Base-by-base conservation (phyloP, 2,797 vertebrate genomes). In the Onychomys arenicola region DNA sequence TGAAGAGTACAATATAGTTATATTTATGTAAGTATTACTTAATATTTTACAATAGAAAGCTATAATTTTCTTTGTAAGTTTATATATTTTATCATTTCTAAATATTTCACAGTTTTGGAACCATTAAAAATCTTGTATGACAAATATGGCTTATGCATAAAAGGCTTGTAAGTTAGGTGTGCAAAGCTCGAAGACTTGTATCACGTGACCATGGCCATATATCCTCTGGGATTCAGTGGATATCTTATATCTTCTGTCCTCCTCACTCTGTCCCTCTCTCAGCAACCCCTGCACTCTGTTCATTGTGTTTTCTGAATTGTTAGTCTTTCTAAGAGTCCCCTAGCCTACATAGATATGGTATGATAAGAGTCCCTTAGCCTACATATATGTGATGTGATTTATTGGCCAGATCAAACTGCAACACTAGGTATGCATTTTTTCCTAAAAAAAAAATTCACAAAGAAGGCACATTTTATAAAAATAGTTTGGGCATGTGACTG, bases 361-460 rank as follows among this genome's bases (percentile, higher is more conserved):
- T 71, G 87, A 95, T 67, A 40, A 49, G 25, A 40, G 29, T 29
- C 43, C 32, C 27, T 61, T 32, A 16, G 27, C 55, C 43, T 80
- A 88, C 12, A 13, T 29, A 23, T 34, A 84, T 61, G 69, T 32
- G 21, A 0, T 43, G 23, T 71, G 88, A 95, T 94, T 93, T 96
- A 86, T 85, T 59, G 71, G 32, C 69, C 61, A 94, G 57, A 46
- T 81, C 59, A 89, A 81, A 76, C 37, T 89, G 88, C 23, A 82
- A 83, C 78, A 67, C 46, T 80, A 90, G 87, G 90, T 77, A 77
- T 71, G 67, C 78, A 88, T 71, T 94, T 95, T 96, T 96, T 92
- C 81, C 90, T 96, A 75, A 94, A 95, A 97, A 90, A 97, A 59
- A 91, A 91, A 94, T 71, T 84, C 85, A 27, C 59, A 78, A 76